Conservation (phyloP, 2,888 invertebrate genomes). For the Thecophora atra region DNA sequence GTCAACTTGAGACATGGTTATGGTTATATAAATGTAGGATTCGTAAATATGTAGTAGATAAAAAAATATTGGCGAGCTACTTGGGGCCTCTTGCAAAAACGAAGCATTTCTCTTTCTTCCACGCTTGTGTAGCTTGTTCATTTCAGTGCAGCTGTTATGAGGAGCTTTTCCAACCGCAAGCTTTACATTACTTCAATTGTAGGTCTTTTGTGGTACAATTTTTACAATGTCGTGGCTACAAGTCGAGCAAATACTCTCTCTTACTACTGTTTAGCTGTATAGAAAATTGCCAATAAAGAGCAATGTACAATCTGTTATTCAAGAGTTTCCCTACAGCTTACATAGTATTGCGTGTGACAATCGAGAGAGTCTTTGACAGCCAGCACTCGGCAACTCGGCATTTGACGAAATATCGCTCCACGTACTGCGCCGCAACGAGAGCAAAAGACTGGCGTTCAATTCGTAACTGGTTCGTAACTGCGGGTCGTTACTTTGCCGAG, state of each 20-base stretch:
- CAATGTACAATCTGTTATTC: constrained; percentile 46
- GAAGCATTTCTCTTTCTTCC: constrained; percentile 63
- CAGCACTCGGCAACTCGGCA: constrained; percentile 34
- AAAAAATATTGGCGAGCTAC: constrained; percentile 67
- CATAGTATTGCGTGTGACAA: constrained; percentile 32
- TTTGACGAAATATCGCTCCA: constrained; percentile 45
- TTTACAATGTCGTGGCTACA: constrained; percentile 61
- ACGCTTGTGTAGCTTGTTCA: constrained; percentile 7
- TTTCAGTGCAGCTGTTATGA: neutral
- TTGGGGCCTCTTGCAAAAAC: constrained; percentile 69
- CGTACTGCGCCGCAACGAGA: constrained; percentile 41
- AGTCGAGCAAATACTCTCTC: no score
- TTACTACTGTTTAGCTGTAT: no score
- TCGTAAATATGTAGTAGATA: constrained; percentile 40
- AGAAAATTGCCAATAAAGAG: constrained; percentile 43
- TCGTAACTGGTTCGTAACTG: constrained; percentile 5
- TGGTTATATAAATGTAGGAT: constrained; percentile 45
- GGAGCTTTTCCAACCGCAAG: neutral
- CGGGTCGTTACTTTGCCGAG: neutral
- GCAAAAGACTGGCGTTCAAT: constrained; percentile 18
- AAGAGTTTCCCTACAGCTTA: constrained; percentile 47
- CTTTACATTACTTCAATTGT: no score
- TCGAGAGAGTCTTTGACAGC: constrained; percentile 14
- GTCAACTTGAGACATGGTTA: constrained; percentile 31
- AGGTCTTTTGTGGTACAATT: constrained; percentile 44